Conservation (phyloP, 2,888 invertebrate species). For the Sceliomorpha sp. region DNA sequence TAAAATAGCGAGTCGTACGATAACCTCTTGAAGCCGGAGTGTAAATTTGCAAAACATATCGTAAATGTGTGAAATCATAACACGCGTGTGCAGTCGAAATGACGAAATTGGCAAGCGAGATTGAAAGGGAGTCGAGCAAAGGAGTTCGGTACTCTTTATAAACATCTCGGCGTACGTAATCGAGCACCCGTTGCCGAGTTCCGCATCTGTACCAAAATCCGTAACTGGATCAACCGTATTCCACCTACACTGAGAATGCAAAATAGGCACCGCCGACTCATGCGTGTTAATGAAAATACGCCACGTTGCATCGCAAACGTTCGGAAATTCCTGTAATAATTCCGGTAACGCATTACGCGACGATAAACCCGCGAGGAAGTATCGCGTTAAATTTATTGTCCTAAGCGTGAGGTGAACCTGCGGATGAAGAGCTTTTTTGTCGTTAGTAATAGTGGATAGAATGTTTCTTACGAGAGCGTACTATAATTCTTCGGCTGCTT, state of each 20-base stretch:
- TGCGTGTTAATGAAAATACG: constrained; percentile 40
- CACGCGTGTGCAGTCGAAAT: background rate
- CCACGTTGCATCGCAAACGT: constrained; percentile 16
- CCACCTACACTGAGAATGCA: constrained; percentile 10
- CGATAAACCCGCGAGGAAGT: too few relatives aligned
- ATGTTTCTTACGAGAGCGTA: too few relatives aligned
- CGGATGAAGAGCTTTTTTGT: too few relatives aligned
- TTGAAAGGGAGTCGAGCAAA: constrained; percentile 24
- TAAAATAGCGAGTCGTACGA: too few relatives aligned
- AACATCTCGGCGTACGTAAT: constrained; percentile 23
- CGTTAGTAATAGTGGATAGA: too few relatives aligned
- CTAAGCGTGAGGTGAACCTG: too few relatives aligned
- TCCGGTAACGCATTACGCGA: background rate
- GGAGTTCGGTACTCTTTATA: constrained; percentile 17
- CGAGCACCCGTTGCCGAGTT: constrained; percentile 20
- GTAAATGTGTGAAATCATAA: constrained; percentile 1
- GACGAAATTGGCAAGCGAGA: constrained; percentile 4
- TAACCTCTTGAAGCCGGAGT: background rate
- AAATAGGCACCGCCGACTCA: background rate
- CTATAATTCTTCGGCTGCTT: too few relatives aligned
- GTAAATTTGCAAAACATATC: background rate
- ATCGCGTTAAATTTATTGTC: too few relatives aligned
- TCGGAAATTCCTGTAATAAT: constrained; percentile 23
- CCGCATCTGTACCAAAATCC: constrained; percentile 17
- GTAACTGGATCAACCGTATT: constrained; percentile 27